A percentile compares a stretch with the other conserved stretches of the same genome.
phyloP scores from a whole-genome alignment of 2,797 vertebrate species.

The Heteromormyrus szaboi region DNA sequence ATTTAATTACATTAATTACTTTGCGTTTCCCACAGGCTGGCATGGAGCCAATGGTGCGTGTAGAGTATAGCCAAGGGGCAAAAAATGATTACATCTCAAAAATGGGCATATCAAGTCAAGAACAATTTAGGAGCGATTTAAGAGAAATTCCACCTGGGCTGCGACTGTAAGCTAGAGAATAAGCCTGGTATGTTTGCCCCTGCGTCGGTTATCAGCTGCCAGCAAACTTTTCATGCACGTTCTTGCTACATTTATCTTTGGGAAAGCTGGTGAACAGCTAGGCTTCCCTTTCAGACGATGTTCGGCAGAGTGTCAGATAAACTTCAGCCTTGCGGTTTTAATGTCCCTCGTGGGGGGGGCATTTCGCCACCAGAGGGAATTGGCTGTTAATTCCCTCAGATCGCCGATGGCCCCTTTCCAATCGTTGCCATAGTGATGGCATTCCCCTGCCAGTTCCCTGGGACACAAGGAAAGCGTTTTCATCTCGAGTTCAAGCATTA shows the following conservation, averaged over 20 bases:
- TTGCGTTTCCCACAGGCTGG: not conserved
- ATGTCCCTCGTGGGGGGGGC: not conserved
- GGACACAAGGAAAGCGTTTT: not conserved
- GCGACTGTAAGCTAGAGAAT: not conserved
- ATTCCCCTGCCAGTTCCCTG: not conserved
- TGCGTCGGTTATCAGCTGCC: not conserved
- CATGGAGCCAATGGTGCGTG: not conserved
- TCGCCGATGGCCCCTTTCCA: not conserved
- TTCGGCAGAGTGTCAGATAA: not conserved
- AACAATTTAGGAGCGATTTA: not conserved
- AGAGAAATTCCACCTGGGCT: not conserved
- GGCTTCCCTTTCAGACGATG: not conserved
- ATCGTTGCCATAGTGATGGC: slow-evolving; percentile 13
- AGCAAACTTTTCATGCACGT: not conserved
- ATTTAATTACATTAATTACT: slow-evolving; percentile 6
- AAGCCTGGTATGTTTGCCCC: not conserved
- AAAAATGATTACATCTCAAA: not conserved
- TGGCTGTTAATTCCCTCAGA: slow-evolving; percentile 6
- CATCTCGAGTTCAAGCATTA: not conserved
- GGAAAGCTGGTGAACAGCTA: not conserved
- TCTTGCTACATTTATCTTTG: not conserved
- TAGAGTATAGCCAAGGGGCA: not conserved
- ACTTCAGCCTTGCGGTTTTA: not conserved
- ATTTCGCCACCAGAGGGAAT: not conserved
- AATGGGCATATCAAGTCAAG: not conserved